Evolutionary conservation across 2,888 invertebrate genomes (phyloP).

Genomic region (Chrysotoxum bicinctum): DNA sequence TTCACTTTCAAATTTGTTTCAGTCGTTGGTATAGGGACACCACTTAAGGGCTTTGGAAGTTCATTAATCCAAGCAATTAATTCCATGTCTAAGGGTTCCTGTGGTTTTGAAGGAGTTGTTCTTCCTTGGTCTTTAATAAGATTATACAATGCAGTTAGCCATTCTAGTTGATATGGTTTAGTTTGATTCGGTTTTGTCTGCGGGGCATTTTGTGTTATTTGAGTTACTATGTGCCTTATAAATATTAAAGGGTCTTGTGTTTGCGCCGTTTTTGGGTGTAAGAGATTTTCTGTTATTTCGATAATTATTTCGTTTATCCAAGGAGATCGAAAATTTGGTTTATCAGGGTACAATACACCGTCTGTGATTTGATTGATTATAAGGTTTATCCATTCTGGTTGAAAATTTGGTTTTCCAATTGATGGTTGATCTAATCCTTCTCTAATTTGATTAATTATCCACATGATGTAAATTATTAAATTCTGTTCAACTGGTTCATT

Average conservation of each 20-base stretch:
- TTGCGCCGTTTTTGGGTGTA: background rate
- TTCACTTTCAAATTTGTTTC: too few relatives aligned
- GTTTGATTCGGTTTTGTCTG: background rate
- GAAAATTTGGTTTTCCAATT: background rate
- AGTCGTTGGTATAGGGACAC: too few relatives aligned
- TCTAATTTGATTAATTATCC: background rate
- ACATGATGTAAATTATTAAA: background rate
- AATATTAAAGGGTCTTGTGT: background rate
- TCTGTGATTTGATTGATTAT: background rate
- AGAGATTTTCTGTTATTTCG: background rate
- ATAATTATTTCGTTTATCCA: slow-evolving; percentile 2
- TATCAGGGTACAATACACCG: background rate
- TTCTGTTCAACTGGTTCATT: background rate
- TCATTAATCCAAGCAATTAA: background rate
- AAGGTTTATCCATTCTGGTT: background rate
- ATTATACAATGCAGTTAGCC: background rate
- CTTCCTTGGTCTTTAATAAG: background rate
- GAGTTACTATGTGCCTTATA: background rate
- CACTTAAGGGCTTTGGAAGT: background rate
- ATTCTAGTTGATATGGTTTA: background rate
- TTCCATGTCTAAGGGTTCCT: background rate
- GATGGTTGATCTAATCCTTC: background rate
- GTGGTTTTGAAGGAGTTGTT: background rate
- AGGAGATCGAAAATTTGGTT: background rate
- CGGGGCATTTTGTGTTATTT: background rate